Conservation (phyloP, 2,888 invertebrate genomes). For the Drosophila differens region DNA sequence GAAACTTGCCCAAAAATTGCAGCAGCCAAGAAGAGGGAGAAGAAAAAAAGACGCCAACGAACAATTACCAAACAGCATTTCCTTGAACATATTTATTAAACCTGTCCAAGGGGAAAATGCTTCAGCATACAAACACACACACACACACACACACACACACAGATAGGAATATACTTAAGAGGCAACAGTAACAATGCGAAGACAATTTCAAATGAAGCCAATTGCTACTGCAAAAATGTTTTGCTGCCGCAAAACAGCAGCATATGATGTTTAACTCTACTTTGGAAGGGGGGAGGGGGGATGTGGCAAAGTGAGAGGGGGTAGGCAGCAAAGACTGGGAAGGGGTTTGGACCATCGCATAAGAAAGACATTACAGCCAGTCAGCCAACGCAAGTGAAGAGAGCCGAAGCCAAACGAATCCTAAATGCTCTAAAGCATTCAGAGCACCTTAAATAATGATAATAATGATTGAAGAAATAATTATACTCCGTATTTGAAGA, state of each 20-base stretch:
- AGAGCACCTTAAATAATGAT: not conserved
- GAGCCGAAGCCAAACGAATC: conserved; percentile 24
- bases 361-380: conserved; percentile 71
- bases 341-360: conserved; percentile 50
- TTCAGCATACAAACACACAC: conserved; percentile 22
- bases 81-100: conserved; percentile 85
- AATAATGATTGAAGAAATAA: not conserved
- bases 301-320: not conserved
- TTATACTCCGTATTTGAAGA: not conserved
- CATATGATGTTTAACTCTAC: conserved; percentile 67
- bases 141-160: conserved; percentile 7
- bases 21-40: conserved; percentile 21
- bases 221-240: conserved; percentile 77
- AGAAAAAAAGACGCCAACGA: conserved; percentile 64
- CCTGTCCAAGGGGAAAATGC: conserved; percentile 79
- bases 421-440: conserved; percentile 26
- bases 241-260: conserved; percentile 42
- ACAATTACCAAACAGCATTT: conserved; percentile 84
- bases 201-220: conserved; percentile 75
- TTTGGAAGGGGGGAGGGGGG: not conserved
- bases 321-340: not conserved
- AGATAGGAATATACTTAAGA: conserved; percentile 19
- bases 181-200: conserved; percentile 52
- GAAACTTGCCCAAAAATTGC: conserved; percentile 50
- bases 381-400: conserved; percentile 29